phyloP scores from a whole-genome alignment of 2,888 invertebrate species.

The Nemapogon koenigi region DNA sequence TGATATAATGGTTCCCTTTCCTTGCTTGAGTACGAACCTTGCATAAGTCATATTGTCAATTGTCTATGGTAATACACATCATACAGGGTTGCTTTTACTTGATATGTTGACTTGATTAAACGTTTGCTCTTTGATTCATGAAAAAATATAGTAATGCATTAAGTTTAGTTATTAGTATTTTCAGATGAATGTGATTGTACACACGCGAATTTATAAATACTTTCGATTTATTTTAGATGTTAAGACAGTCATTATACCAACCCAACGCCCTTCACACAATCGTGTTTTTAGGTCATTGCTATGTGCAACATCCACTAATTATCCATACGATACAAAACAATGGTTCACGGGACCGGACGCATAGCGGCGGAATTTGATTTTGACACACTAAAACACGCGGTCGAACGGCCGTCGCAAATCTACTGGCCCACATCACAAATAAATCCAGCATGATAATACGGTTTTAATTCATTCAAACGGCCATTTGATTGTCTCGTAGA shows the following conservation, averaged over 20 bases:
- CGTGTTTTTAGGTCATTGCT: constrained; percentile 27
- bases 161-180: no score
- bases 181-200: no score
- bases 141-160: no score
- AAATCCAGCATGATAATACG: constrained; percentile 7
- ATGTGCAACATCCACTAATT: constrained; percentile 38
- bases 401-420: constrained; percentile 22
- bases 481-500: constrained; percentile 4
- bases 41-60: no score
- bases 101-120: no score
- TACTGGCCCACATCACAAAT: constrained; percentile 8
- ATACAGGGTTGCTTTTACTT: no score
- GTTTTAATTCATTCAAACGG: constrained; percentile 3
- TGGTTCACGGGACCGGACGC: constrained; percentile 21
- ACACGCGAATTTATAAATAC: not conserved
- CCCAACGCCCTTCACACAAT: constrained; percentile 24
- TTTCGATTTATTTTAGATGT: constrained; percentile 12
- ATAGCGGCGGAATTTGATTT: no score
- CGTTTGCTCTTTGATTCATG: no score
- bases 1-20: no score
- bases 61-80: no score
- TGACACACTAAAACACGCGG: no score
- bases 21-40: no score
- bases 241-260: constrained; percentile 17
- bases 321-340: constrained; percentile 27